A percentile compares a stretch with the other conserved stretches of the same genome.
Evolutionary conservation across 2,113 vertebrate species (phyloP).

Genomic region (Chlamydotis undulata): DNA sequence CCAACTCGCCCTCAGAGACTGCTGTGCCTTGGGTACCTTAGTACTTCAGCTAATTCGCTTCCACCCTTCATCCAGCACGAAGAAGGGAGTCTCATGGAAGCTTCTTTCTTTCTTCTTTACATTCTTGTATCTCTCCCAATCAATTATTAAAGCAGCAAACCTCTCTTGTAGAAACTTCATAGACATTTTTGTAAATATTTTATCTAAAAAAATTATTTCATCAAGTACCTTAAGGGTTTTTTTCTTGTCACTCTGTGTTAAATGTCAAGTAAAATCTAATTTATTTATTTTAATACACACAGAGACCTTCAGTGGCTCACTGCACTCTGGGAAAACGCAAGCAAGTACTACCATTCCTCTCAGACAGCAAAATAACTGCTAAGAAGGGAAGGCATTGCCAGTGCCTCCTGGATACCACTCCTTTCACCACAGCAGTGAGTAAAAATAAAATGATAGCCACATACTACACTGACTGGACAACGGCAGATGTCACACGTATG

Average conservation of each 20-base stretch:
- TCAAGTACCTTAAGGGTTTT: constrained; percentile 46
- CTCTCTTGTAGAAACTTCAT: constrained; percentile 41
- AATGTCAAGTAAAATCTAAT: constrained; percentile 53
- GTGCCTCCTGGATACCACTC: background rate
- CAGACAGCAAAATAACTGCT: background rate
- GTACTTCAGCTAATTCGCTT: background rate
- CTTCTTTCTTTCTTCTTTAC: background rate
- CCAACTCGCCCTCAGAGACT: background rate
- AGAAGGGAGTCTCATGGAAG: background rate
- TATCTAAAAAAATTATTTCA: constrained; percentile 62
- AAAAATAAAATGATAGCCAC: background rate
- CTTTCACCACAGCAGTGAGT: background rate
- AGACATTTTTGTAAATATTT: constrained; percentile 60
- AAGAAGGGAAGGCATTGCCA: background rate
- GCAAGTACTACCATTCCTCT: background rate
- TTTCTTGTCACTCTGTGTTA: constrained; percentile 54
- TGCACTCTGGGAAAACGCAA: background rate
- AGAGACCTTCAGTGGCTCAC: background rate
- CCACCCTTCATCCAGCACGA: background rate
- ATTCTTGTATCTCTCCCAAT: background rate
- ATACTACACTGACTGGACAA: background rate
- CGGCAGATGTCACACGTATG: background rate
- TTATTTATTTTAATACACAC: constrained; percentile 58
- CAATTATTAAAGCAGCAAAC: constrained; percentile 65
- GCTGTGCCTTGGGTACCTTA: background rate